Base-by-base conservation (phyloP, 2,888 invertebrate genomes). In the Epirrita christyi region DNA sequence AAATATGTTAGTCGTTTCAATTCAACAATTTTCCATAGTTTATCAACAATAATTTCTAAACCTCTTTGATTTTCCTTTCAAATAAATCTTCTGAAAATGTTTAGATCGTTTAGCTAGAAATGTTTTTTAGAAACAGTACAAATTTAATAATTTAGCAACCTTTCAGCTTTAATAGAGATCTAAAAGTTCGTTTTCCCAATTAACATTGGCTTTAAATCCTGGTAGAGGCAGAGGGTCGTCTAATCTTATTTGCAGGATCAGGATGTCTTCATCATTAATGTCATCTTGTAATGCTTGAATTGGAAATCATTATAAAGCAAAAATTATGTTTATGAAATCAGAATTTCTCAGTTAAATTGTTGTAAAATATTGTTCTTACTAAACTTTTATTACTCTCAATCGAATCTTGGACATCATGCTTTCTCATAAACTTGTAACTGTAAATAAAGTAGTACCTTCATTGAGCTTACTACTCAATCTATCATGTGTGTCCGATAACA, bases 151-250 rank as follows among this genome's bases (percentile, higher is more conserved):
- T 43, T 40, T 8, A 34, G 43, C 11, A 40, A 45, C 49, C 36
- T 54, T 58, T 49, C 27, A 44, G 15, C 28, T 44, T 28, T 21
- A 59, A 51, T 40, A 51, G 36, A 27, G 38, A 47, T 36, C 47
- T 59, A 44, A 51, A 59, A 55, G 54, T 59, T 59, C 45, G 7
- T 49, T 50, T 51, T 36, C 59, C 55, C 51, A 55, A 59, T 59
- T 47, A 59, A 51, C 44, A 38, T 51, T 34, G 51, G 55, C 59
- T 55, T 55, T 21, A 51, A 43, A 15, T 10, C 32, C 40, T 40
- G 43, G 27, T 7, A 40, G 15, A 52, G 13, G 40, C 46, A 34
- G n/a, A n/a, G 54, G 41, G 53, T 40, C 49, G 21, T 38, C 50
- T 59, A 55, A 59, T 59, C 59, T 37, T 47, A 55, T 59, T 59